phyloP scores from a whole-genome alignment of 2,113 vertebrate species.

The Oreochromis spilurus region DNA sequence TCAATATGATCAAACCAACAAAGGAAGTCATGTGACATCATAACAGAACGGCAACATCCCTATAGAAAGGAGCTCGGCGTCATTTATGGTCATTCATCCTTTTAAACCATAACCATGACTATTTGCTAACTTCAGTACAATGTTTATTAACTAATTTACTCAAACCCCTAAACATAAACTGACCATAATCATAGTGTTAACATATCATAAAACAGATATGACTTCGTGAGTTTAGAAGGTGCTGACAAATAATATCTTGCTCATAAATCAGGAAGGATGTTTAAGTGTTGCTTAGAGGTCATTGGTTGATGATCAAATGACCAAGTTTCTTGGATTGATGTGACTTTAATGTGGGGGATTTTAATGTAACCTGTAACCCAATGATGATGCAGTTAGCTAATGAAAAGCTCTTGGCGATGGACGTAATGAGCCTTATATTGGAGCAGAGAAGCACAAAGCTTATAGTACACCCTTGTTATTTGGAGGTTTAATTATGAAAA shows the following conservation, averaged over 20 bases:
- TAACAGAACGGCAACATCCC: not conserved
- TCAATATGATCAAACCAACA: not conserved
- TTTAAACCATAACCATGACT: not conserved
- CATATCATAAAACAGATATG: not conserved
- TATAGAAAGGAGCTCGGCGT: not conserved
- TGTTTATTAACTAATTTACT: not conserved
- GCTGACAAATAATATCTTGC: not conserved
- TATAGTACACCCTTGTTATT: not conserved
- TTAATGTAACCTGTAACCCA: not conserved
- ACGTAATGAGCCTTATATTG: not conserved
- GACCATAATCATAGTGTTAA: not conserved
- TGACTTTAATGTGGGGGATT: not conserved
- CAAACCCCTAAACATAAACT: not conserved
- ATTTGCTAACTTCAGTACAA: not conserved
- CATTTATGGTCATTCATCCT: not conserved
- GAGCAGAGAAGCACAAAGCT: not conserved
- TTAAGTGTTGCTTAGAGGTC: not conserved
- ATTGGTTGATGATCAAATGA: not conserved
- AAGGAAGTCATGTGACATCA: not conserved
- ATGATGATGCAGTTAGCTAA: not conserved
- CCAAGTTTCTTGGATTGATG: not conserved
- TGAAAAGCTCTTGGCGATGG: not conserved
- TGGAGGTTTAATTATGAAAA: not conserved
- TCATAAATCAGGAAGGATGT: not conserved
- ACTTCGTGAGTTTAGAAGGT: not conserved